Percentiles rank a stretch among this genome's conserved stretches.
Conservation (phyloP, 2,888 invertebrate species). For the Andrena trimmerana region DNA sequence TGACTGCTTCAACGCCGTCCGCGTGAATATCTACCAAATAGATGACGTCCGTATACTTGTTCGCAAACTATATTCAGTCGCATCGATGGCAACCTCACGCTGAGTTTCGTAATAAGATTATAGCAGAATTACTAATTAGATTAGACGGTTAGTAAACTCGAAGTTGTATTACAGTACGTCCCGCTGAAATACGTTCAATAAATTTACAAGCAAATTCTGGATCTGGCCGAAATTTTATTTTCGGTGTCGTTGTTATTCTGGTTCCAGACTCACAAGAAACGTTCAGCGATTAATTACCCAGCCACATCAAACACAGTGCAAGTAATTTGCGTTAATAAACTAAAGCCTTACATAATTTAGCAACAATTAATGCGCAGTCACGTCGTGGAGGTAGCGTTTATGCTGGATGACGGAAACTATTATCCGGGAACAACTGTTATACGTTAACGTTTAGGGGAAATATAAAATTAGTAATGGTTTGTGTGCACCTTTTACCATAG, state of each 20-base stretch:
- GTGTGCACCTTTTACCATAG: constrained; percentile 48
- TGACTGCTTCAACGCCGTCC: constrained; percentile 41
- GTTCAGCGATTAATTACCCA: constrained; percentile 41
- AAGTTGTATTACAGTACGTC: constrained; percentile 25
- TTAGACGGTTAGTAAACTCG: constrained; percentile 41
- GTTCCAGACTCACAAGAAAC: background rate
- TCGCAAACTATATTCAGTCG: constrained; percentile 39
- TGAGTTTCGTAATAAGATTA: constrained; percentile 58
- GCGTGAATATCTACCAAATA: constrained; percentile 26
- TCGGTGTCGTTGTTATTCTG: background rate
- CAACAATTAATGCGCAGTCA: constrained; percentile 77
- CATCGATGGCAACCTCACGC: constrained; percentile 49
- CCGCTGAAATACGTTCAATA: constrained; percentile 22
- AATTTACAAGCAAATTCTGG: constrained; percentile 28
- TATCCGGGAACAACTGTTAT: constrained; percentile 63
- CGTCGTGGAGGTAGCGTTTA: constrained; percentile 66
- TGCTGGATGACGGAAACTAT: constrained; percentile 58
- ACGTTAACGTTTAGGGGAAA: constrained; percentile 50
- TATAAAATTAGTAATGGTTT: constrained; percentile 66
- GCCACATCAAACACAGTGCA: constrained; percentile 22
- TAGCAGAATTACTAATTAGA: constrained; percentile 51
- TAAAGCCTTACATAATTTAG: constrained; percentile 72
- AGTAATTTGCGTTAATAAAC: constrained; percentile 68
- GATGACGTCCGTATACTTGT: constrained; percentile 48
- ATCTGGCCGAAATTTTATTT: background rate